Evolutionary conservation across 2,888 invertebrate species (phyloP), one percentile per base, ranked within the genome.

Genomic region (Epirrita christyi): DNA sequence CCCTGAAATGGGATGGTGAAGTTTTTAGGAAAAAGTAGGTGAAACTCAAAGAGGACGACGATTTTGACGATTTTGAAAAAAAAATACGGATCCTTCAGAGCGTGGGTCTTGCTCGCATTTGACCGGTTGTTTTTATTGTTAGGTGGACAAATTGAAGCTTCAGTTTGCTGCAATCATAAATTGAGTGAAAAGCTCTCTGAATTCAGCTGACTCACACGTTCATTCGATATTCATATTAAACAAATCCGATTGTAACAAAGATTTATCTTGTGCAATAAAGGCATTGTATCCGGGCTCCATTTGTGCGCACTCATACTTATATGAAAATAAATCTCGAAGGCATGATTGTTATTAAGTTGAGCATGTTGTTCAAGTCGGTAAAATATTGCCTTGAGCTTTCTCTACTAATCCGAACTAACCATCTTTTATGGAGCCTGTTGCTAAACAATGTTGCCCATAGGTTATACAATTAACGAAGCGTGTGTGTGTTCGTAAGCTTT

Each of bases 241-340:
- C 78, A 81, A 82, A 83, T 82, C 75, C 73, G 78, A 81, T 83
- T 80, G 78, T 77, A 76, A 76, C 73, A 73, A 73, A 78, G 77
- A 83, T 82, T 81, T 80, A 81, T 85, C 79, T 85, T 82, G 72
- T 75, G 80, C 74, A 85, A 85, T 83, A 77, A 80, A 78, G 67
- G 75, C 72, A 78, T 80, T 81, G 78, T 79, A 69, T 67, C 63
- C 65, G 67, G 47, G 58, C 55, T 57, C 59, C 41, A 66, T 64
- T 67, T 64, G 63, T 68, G 70, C 59, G 72, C 73, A 73, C 76
- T 73, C 71, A 72, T 76, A 78, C 74, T 57, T 61, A 47, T 40
- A 36, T 56, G 72, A 27, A 79, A 76, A 73, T 77, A 75, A 75
- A 77, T 72, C 69, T 78, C 78, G 76, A 81, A 43, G 38, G 50